Evolutionary conservation across 37 sponge, comb jelly and placozoan genomes (phyloP).

Genomic region (Halisarca cf. caerulea): DNA sequence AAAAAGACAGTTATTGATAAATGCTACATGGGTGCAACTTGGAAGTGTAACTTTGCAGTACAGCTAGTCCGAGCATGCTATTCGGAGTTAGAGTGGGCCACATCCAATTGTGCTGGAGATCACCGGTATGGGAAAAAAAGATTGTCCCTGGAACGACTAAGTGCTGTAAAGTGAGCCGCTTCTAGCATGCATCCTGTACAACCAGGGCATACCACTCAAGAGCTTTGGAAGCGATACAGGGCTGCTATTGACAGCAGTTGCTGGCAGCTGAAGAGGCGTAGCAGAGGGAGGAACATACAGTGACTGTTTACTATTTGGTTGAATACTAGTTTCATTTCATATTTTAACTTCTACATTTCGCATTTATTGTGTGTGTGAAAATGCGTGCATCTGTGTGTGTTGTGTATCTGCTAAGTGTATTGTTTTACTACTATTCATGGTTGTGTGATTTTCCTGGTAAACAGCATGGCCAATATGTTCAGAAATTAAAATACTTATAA

Average conservation of each 20-base stretch:
- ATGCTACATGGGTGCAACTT: conserved; percentile 3
- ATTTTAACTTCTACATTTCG: no score
- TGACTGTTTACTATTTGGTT: no score
- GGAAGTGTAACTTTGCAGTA: background rate
- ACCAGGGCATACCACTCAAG: background rate
- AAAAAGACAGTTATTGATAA: background rate
- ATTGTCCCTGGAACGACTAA: background rate
- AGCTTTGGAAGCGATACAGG: background rate
- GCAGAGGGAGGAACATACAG: background rate
- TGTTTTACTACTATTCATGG: no score
- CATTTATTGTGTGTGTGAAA: no score
- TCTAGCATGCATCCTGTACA: background rate
- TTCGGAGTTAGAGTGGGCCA: background rate
- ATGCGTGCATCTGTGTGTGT: no score
- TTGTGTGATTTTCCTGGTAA: no score
- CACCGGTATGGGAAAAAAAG: conserved; percentile 11
- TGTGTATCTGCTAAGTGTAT: no score
- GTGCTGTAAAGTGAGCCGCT: background rate
- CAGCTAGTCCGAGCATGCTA: background rate
- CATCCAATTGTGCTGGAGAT: conserved; percentile 23
- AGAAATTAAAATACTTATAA: no score
- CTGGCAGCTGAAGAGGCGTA: background rate
- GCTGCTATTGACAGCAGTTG: conserved; percentile 15
- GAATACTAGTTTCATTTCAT: no score
- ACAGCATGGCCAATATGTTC: no score